These are phyloP conservation scores for Eristalinus aeneus DNA, from an alignment of 2,888 invertebrate genomes.

Conservation along the genomic window DNA sequence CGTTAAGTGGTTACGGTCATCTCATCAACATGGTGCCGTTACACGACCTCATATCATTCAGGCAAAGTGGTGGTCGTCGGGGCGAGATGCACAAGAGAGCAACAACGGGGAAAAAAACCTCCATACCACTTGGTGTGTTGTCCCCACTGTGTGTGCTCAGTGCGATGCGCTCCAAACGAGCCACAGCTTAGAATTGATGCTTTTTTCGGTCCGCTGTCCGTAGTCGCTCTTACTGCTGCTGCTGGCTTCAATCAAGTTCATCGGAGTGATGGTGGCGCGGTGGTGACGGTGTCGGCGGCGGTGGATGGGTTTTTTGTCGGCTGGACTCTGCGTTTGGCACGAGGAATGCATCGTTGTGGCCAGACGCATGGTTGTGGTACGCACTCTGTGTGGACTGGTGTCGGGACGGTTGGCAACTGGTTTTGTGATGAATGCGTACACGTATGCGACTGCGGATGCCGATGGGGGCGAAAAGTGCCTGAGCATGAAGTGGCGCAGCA, in stretches of 20 bases:
- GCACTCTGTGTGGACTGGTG: neutral
- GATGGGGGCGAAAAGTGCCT: neutral
- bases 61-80: neutral
- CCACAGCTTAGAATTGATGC: conserved; percentile 7
- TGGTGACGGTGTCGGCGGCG: neutral
- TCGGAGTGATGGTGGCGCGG: conserved; percentile 7
- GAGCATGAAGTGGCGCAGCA: neutral
- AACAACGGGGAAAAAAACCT: conserved; percentile 46
- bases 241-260: conserved; percentile 45
- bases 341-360: neutral
- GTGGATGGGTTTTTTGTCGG: neutral
- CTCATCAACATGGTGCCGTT: conserved; percentile 70
- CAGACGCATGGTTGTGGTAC: neutral
- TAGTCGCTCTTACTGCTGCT: neutral
- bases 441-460: neutral
- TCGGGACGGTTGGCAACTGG: conserved; percentile 5
- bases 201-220: neutral
- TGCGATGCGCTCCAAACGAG: neutral
- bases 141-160: neutral
- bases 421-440: conserved; percentile 5
- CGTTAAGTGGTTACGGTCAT: conserved; percentile 67
- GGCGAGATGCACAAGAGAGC: conserved; percentile 17
- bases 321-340: neutral
- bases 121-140: neutral
- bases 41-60: conserved; percentile 66